Base-by-base conservation (phyloP, 2,113 vertebrate species). In the Corynorhinus townsendii region DNA sequence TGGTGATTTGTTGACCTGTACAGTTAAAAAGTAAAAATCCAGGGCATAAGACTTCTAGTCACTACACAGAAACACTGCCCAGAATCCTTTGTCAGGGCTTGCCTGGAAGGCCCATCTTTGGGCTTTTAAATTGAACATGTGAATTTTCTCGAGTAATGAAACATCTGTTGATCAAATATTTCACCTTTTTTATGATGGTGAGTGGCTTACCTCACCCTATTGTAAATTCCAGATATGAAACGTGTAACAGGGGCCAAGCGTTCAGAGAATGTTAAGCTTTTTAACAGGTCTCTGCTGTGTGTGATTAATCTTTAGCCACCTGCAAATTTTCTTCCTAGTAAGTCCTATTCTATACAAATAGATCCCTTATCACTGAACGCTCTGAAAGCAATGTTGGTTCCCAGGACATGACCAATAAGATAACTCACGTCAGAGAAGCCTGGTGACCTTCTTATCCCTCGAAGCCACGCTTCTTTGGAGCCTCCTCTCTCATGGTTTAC, bases 1-100 rank as follows among this genome's bases (percentile, higher is more conserved):
- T 92, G 79, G 90, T 96, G 97, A 97, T 96, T 97, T 6, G 95
- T 98, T 95, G 96, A 97, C 91, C 91, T 88, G 94, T 91, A 95
- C 90, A 94, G 95, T 96, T 93, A 59, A 96, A 97, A 95, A 96
- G 86, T 96, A 86, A 86, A 90, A 62, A 11, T 19, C 38, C 12
- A 0, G 80, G 66, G 28, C 68, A 35, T 91, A 33, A 94, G 95
- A 90, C 85, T 3, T 15, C 56, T 30, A 45, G 93, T 49, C 83
- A 93, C 52, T 64, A 84, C 17, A 71, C 26, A 77, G 79, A 20
- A 52, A 89, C 56, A 93, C 72, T 93, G 89, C 59, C 52, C 16
- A 64, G 47, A 33, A 20, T 59, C 72, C 11, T 64, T 85, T 40
- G 14, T 77, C 1, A 35, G 92, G 69, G 9, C 16, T n/a, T 33